Percentiles rank a stretch among this genome's conserved stretches.
Conservation (phyloP, 1,140 invertebrate species). For the Dendrolimus punctatus region DNA sequence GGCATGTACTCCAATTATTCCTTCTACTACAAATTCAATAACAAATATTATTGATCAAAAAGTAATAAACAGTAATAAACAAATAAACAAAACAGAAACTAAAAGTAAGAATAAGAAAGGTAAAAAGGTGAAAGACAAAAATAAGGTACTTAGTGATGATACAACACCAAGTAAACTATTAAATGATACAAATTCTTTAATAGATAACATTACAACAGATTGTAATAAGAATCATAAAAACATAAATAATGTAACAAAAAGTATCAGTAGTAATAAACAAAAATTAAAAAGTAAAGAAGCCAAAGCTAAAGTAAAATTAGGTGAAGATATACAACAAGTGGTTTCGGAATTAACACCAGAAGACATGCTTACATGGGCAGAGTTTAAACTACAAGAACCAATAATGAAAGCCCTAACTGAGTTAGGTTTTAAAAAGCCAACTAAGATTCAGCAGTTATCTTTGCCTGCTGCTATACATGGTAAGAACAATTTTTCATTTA, state of each 20-base stretch:
- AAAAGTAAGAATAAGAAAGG: slow-evolving; percentile 20
- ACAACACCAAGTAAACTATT: neutral
- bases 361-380: slow-evolving; percentile 80
- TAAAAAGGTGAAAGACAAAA: slow-evolving; percentile 14
- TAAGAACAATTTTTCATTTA: slow-evolving; percentile 27
- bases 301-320: slow-evolving; percentile 33
- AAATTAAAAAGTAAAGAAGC: slow-evolving; percentile 7
- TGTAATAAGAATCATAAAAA: slow-evolving; percentile 11
- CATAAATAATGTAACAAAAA: slow-evolving; percentile 9
- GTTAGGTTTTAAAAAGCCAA: slow-evolving; percentile 86
- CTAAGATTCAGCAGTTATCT: slow-evolving; percentile 84
- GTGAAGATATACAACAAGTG: slow-evolving; percentile 28
- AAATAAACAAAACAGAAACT: slow-evolving; percentile 9
- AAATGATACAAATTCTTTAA: no score
- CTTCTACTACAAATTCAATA: slow-evolving; percentile 36
- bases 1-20: slow-evolving; percentile 31
- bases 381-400: slow-evolving; percentile 78
- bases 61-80: no score
- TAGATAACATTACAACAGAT: slow-evolving; percentile 11
- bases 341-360: slow-evolving; percentile 39
- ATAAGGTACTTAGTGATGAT: slow-evolving; percentile 1
- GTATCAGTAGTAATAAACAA: slow-evolving; percentile 1
- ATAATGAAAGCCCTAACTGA: slow-evolving; percentile 84
- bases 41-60: neutral
- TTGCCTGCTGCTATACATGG: slow-evolving; percentile 90